Evolutionary conservation across 2,113 vertebrate species (phyloP).

Genomic region (Pipra filicauda): DNA sequence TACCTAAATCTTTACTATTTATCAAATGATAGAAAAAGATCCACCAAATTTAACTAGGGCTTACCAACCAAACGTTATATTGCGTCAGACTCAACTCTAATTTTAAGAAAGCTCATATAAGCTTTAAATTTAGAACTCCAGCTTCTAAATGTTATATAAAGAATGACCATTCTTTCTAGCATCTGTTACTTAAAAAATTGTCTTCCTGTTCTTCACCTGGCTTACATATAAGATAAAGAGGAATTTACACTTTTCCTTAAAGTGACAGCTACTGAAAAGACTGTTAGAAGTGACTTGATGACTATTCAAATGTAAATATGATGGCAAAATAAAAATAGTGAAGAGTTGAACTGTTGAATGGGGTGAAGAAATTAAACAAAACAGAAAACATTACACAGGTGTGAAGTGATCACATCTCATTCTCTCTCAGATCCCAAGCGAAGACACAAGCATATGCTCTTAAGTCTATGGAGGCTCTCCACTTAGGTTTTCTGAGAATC

Average conservation of each 20-base stretch:
- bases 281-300: neutral
- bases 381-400: neutral
- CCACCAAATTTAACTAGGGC: neutral
- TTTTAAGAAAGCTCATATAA: conserved; percentile 2
- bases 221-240: neutral
- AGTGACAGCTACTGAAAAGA: neutral
- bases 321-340: neutral
- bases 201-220: neutral
- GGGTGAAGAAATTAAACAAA: neutral
- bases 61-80: neutral
- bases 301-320: neutral
- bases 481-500: neutral
- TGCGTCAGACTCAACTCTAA: neutral
- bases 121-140: neutral
- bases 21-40: neutral
- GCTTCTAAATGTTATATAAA: neutral
- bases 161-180: neutral
- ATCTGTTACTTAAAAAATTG: neutral
- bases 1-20: neutral
- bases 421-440: neutral
- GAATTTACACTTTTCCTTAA: neutral
- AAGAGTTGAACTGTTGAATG: neutral
- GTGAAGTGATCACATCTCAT: neutral
- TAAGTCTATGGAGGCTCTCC: neutral
- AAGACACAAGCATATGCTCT: neutral